Evolutionary conservation across 2,888 invertebrate species (phyloP).

Genomic region (Cacoxenus indagator): DNA sequence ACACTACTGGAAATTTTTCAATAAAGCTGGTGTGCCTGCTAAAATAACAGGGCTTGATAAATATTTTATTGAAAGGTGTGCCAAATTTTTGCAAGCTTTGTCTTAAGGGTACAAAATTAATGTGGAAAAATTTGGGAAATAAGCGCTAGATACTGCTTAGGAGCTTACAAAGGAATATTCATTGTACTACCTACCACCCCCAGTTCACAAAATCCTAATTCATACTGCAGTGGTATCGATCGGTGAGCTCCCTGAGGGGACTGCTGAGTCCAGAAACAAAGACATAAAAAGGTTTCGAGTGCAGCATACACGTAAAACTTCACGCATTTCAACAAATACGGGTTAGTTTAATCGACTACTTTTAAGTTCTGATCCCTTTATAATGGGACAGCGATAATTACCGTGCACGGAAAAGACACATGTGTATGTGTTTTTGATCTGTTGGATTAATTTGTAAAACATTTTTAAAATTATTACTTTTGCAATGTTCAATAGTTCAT

Average conservation of each 20-base stretch:
- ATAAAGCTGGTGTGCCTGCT: conserved; percentile 5
- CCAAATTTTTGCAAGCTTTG: conserved; percentile 9
- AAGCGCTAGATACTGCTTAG: background rate
- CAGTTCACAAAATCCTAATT: conserved; percentile 18
- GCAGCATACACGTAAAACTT: too few relatives aligned
- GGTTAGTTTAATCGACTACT: too few relatives aligned
- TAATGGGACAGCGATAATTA: too few relatives aligned
- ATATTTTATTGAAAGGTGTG: background rate
- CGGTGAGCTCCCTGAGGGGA: conserved; percentile 23
- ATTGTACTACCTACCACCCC: background rate
- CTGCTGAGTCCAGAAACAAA: conserved; percentile 28
- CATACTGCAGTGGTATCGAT: conserved; percentile 22
- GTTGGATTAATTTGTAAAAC: too few relatives aligned
- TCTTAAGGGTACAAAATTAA: conserved; percentile 24
- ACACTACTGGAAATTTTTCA: conserved; percentile 20
- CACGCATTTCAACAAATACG: too few relatives aligned
- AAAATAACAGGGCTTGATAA: conserved; percentile 18
- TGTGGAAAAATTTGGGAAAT: conserved; percentile 10
- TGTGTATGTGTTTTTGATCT: too few relatives aligned
- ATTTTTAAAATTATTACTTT: too few relatives aligned
- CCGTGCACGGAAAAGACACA: too few relatives aligned
- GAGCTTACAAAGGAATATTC: background rate
- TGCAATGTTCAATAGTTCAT: too few relatives aligned
- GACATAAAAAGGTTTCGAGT: too few relatives aligned
- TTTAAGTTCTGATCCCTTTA: too few relatives aligned